A percentile compares a stretch with the other conserved stretches of the same genome.
These are phyloP conservation scores for Chanos chanos DNA, from an alignment of 2,797 vertebrate genomes.

Conservation along the genomic window DNA sequence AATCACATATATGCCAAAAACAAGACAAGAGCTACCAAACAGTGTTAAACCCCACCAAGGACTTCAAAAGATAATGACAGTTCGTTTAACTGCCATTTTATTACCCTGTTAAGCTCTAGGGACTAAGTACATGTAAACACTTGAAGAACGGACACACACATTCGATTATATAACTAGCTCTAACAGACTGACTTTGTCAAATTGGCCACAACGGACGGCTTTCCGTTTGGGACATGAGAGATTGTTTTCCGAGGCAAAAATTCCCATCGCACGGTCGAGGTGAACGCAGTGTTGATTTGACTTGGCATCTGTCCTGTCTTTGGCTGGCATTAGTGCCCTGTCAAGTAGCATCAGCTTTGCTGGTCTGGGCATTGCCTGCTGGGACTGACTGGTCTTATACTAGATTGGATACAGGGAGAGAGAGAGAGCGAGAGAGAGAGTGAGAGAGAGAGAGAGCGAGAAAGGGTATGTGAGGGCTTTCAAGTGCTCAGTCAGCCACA, in stretches of 20 bases:
- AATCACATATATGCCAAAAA: not conserved
- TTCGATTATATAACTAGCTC: slow-evolving; percentile 13
- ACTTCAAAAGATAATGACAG: slow-evolving; percentile 13
- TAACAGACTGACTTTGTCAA: slow-evolving; percentile 12
- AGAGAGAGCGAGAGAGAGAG: no score
- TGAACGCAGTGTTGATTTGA: slow-evolving; percentile 49
- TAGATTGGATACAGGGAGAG: slow-evolving; percentile 38
- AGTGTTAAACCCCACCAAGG: not conserved
- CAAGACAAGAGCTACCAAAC: not conserved
- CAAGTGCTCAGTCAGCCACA: not conserved
- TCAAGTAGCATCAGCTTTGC: slow-evolving; percentile 60
- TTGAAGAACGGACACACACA: not conserved
- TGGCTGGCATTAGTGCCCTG: slow-evolving; percentile 50
- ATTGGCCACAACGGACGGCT: not conserved
- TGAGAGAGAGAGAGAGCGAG: no score
- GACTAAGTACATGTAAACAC: slow-evolving; percentile 32
- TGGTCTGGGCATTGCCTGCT: slow-evolving; percentile 43
- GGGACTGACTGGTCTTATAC: slow-evolving; percentile 48
- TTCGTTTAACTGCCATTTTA: slow-evolving; percentile 12
- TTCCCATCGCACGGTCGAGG: slow-evolving; percentile 44
- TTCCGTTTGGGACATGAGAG: no score
- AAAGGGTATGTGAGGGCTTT: not conserved
- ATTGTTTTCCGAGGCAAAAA: no score
- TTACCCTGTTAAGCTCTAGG: slow-evolving; percentile 11
- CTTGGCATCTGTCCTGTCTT: slow-evolving; percentile 51